Conservation (phyloP, 2,888 invertebrate species). For the Agrotis segetum region DNA sequence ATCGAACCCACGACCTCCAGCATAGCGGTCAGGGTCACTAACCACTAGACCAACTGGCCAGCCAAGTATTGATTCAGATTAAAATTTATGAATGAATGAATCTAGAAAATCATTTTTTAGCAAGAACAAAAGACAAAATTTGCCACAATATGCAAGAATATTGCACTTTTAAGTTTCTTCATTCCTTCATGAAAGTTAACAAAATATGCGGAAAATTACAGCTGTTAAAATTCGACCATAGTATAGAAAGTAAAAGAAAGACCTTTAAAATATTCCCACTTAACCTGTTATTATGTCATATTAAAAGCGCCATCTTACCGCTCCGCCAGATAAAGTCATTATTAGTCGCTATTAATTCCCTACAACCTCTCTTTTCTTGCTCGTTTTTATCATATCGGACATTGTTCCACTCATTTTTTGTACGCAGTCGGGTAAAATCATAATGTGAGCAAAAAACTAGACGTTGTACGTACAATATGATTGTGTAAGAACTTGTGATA, state of each 20-base stretch:
- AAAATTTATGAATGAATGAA: no score
- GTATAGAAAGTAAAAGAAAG: background rate
- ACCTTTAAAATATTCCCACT: background rate
- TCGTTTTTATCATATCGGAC: constrained; percentile 55
- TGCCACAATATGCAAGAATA: no score
- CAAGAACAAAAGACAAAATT: no score
- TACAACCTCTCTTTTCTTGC: constrained; percentile 63
- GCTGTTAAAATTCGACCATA: background rate
- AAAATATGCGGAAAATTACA: no score
- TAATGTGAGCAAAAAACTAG: constrained; percentile 36
- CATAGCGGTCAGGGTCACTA: no score
- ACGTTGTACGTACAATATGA: background rate
- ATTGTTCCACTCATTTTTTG: constrained; percentile 53
- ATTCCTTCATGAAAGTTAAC: no score
- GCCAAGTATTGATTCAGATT: no score
- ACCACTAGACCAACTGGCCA: no score
- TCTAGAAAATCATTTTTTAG: no score
- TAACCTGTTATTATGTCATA: constrained; percentile 3
- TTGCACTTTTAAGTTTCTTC: no score
- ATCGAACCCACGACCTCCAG: no score
- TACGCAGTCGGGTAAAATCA: constrained; percentile 36
- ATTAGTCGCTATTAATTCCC: constrained; percentile 81
- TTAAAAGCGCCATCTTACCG: constrained; percentile 69
- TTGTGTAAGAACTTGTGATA: constrained; percentile 24
- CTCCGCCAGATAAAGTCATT: constrained; percentile 70